Base-by-base conservation (phyloP, 1,140 invertebrate genomes). In the Drosophila tani region DNA sequence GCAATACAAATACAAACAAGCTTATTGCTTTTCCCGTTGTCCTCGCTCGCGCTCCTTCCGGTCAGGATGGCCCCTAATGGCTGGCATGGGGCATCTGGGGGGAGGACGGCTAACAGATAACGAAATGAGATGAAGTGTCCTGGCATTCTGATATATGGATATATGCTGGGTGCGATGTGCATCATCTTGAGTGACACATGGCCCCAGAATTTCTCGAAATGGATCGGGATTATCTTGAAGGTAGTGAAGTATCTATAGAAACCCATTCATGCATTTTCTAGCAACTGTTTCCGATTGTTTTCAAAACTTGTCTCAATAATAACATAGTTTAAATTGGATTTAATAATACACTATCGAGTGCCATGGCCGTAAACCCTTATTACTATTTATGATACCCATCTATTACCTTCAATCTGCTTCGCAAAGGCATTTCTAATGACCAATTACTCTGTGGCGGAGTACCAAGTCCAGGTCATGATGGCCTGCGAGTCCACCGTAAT, bases 1-100 rank as follows among this genome's bases (percentile, higher is more conserved):
- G 79, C 79, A 81, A 81, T 81, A 81, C 79, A 81, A 81, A 81
- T 81, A 81, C 79, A 81, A 81, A 81, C 79, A 81, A 81, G 79
- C 75, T 81, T 81, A 81, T 81, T 81, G 79, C 73, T 81, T 81
- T 81, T 81, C 66, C 73, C 75, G 60, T 76, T 65, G 59, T 75
- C 77, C 64, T 75, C 3, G 21, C n/a, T 24, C 55, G 51, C 66
- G 53, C 45, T 73, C 45, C 70, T 73, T 73, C 69, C 69, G 69
- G 69, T 45, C 68, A 71, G 69, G 51, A 71, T 50, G 68, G 68
- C 46, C 66, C 50, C 29, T 41, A 68, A 56, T 55, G 32, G 49
- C 7, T 11, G 9, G 12, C 15, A 0, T 9, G 8, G 0, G 9
- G 1, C 51, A 21, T n/a, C n/a, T n/a, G n/a, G n/a, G n/a, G n/a